phyloP scores from a whole-genome alignment of 1,140 invertebrate genomes.

The Hypsibius dujardini region DNA sequence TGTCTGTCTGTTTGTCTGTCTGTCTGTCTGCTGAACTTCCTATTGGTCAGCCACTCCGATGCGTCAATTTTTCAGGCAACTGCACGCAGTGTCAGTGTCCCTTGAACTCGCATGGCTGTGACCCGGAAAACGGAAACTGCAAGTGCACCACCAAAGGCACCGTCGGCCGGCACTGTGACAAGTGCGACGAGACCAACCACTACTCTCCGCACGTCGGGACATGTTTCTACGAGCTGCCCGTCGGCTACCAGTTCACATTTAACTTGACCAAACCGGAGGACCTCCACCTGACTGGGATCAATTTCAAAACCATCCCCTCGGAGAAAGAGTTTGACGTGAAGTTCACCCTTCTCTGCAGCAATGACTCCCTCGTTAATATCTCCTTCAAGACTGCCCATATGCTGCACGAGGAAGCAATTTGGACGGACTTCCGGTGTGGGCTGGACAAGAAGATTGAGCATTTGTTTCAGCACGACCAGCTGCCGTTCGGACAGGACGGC shows the following conservation, averaged over 20 bases:
- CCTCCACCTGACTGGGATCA: constrained; percentile 73
- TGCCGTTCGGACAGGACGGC: constrained; percentile 51
- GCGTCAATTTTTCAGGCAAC: no score
- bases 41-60: no score
- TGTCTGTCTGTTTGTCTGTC: no score
- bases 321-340: constrained; percentile 75
- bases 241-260: constrained; percentile 95
- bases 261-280: constrained; percentile 87
- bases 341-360: constrained; percentile 68
- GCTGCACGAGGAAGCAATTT: constrained; percentile 7
- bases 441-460: not conserved
- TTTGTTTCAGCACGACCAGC: not conserved
- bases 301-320: constrained; percentile 79
- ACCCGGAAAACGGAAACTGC: constrained; percentile 74
- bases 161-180: constrained; percentile 79
- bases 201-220: constrained; percentile 83
- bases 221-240: constrained; percentile 85
- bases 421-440: not conserved
- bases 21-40: no score
- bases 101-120: constrained; percentile 55
- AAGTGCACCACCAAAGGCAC: constrained; percentile 91
- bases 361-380: constrained; percentile 78
- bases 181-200: constrained; percentile 74
- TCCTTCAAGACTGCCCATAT: constrained; percentile 49
- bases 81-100: constrained; percentile 84